Base-by-base conservation (phyloP, 1,140 invertebrate genomes). In the Cyclina sinensis region DNA sequence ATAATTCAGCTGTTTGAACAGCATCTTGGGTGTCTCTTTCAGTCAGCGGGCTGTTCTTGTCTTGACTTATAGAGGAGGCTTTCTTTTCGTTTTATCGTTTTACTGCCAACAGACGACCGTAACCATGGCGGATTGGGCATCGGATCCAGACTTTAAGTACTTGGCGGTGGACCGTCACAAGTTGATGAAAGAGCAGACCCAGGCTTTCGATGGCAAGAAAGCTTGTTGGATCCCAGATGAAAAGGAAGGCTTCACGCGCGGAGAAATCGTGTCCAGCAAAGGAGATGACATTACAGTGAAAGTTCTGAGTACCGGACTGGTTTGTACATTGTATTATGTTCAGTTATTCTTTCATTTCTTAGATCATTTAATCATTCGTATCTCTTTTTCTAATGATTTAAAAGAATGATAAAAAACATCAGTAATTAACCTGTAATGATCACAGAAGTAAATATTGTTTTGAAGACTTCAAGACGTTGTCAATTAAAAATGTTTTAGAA, bases 191-290 rank as follows among this genome's bases (percentile, higher is more conserved):
- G 93, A 95, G 80, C 92, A 92, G 48, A 87, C 91, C 62, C 57
- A 84, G 32, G 89, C 93, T 16, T 96, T 99, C 97, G 99, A 99
- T 97, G 99, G 98, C 96, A 99, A 99, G 97, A 99, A 99, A 96
- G 98, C 98, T 94, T 99, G 99, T 97, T 99, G 99, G 99, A 97
- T 99, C 86, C 98, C 99, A 88, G 98, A 99, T 96, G 98, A 99
- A 93, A 99, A 99, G 96, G 99, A 99, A 94, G 99, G 99, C 94
- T 99, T 98, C 97, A 94, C 99, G 93, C 97, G 98, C 96, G 99
- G 98, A 95, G 98, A 99, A 96, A 99, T 99, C 96, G 98, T 98
- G 96, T 98, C 98, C 93, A 99, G 99, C 95, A 99, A 99, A 97
- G 99, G 99, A 94, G 99, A 99, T 92, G 96, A 99, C 94, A 98